phyloP scores from a whole-genome alignment of 1,140 invertebrate genomes.

The Pemphigus obesinymphae region DNA sequence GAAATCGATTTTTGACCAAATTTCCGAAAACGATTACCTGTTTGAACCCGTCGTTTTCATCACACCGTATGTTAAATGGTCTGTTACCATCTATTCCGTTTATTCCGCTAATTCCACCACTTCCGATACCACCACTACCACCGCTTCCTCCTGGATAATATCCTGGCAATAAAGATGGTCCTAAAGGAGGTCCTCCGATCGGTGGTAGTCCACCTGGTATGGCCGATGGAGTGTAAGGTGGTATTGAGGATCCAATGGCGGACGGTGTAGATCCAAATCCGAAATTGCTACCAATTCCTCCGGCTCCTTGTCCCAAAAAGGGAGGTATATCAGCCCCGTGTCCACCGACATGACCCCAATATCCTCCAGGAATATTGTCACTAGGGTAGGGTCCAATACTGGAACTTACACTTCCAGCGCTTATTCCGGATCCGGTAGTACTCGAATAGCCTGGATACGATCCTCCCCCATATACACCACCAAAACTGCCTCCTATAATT shows the following conservation, averaged over 20 bases:
- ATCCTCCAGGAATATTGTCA: slow-evolving; percentile 44
- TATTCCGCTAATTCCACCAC: not conserved
- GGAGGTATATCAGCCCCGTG: slow-evolving; percentile 45
- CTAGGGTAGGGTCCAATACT: slow-evolving; percentile 49
- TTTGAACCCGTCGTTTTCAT: slow-evolving; percentile 73
- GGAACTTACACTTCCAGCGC: slow-evolving; percentile 43
- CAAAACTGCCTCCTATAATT: slow-evolving; percentile 39
- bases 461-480: slow-evolving; percentile 43
- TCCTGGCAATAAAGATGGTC: slow-evolving; percentile 18
- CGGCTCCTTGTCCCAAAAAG: slow-evolving; percentile 11
- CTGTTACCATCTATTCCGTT: slow-evolving; percentile 43
- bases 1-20: no score
- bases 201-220: slow-evolving; percentile 39
- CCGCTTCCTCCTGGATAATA: not conserved
- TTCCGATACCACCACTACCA: not conserved
- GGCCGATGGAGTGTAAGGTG: slow-evolving; percentile 31
- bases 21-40: slow-evolving; percentile 54
- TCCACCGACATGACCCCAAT: slow-evolving; percentile 49
- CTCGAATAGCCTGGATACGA: slow-evolving; percentile 44
- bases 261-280: slow-evolving; percentile 30
- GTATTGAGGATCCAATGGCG: slow-evolving; percentile 10
- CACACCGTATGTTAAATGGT: slow-evolving; percentile 58
- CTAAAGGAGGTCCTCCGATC: not conserved
- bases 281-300: not conserved
- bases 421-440: slow-evolving; percentile 47